A percentile compares a stretch with the other conserved stretches of the same genome.
Evolutionary conservation across 2,888 invertebrate genomes (phyloP).

Genomic region (Epirrhoe tristata): DNA sequence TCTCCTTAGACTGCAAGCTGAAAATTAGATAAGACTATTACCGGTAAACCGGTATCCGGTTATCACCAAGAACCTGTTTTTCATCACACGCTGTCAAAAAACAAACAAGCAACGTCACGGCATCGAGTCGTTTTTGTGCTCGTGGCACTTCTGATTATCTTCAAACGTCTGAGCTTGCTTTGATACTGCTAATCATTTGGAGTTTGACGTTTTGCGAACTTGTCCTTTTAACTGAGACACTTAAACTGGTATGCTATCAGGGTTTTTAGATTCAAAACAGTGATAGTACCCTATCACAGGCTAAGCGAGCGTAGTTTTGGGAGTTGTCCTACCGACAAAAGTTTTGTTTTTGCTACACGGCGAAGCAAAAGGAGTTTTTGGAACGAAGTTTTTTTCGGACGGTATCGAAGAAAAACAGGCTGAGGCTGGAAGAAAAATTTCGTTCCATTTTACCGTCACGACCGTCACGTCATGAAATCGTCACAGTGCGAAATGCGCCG

Average conservation of each 20-base stretch:
- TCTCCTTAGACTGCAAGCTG: no score
- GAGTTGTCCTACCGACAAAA: no score
- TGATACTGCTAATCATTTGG: slow-evolving; percentile 30
- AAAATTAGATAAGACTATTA: not conserved
- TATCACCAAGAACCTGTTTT: not conserved
- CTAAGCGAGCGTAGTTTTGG: no score
- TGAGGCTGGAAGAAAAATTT: no score
- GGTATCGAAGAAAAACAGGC: no score
- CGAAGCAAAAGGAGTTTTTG: no score
- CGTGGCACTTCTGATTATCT: slow-evolving; percentile 38
- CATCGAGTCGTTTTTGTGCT: slow-evolving; percentile 34
- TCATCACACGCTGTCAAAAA: slow-evolving; percentile 10
- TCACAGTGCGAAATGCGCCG: no score
- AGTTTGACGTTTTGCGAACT: slow-evolving; percentile 26
- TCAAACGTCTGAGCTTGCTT: slow-evolving; percentile 26
- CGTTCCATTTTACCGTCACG: no score
- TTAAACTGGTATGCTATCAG: not conserved
- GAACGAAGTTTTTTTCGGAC: no score
- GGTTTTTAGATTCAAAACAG: not conserved
- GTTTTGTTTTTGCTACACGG: no score
- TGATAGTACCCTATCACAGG: not conserved
- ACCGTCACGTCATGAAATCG: no score
- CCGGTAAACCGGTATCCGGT: not conserved
- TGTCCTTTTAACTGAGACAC: not conserved
- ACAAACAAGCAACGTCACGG: slow-evolving; percentile 38